phyloP scores from a whole-genome alignment of 2,888 invertebrate species.

The Notocelia uddmanniana region DNA sequence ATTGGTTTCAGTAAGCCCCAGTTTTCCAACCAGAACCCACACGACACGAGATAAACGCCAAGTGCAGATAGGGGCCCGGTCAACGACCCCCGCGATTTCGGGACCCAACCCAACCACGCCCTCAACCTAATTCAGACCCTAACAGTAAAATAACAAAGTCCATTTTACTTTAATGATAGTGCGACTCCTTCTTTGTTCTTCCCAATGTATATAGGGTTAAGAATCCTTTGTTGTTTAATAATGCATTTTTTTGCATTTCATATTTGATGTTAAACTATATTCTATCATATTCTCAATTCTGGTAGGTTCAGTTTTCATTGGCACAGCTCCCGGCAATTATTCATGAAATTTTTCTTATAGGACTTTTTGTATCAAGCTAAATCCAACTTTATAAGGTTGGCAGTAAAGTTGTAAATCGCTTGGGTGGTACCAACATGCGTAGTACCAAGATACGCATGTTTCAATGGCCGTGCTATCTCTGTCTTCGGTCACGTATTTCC shows the following conservation, averaged over 20 bases:
- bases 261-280: neutral
- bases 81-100: constrained; percentile 23
- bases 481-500: neutral
- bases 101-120: constrained; percentile 7
- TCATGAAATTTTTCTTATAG: neutral
- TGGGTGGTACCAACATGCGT: constrained; percentile 4
- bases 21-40: neutral
- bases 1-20: neutral
- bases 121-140: neutral
- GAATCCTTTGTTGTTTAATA: constrained; percentile 26
- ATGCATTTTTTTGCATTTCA: constrained; percentile 13
- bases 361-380: constrained; percentile 1
- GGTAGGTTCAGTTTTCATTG: constrained; percentile 2
- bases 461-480: constrained; percentile 6
- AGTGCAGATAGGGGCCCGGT: constrained; percentile 10
- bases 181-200: constrained; percentile 9
- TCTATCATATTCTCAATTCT: neutral
- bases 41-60: constrained; percentile 10
- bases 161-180: neutral
- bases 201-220: constrained; percentile 19
- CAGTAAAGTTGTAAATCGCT: constrained; percentile 2
- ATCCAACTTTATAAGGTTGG: neutral
- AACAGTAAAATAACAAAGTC: neutral
- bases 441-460: constrained; percentile 12
- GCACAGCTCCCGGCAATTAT: neutral